A percentile compares a stretch with the other conserved stretches of the same genome.
Evolutionary conservation across 2,113 vertebrate genomes (phyloP).

Genomic region (Podarcis cretensis): DNA sequence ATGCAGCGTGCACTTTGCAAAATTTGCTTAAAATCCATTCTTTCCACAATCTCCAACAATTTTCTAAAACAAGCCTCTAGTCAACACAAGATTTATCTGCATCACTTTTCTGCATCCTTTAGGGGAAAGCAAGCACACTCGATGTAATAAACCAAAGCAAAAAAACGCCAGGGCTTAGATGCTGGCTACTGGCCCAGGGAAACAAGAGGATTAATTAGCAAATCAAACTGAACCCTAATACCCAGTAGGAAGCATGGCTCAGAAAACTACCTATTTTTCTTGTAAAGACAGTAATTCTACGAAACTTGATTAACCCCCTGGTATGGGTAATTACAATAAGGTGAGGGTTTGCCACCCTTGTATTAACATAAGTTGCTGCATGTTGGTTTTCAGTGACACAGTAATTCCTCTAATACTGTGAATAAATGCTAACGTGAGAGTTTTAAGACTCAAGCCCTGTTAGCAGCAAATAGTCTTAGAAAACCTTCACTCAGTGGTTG

Average conservation of each 20-base stretch:
- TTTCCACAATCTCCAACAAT: not conserved
- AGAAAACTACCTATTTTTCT: constrained; percentile 60
- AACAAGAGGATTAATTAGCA: constrained; percentile 65
- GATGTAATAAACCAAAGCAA: not conserved
- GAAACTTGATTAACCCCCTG: constrained; percentile 72
- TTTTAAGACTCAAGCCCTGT: constrained; percentile 53
- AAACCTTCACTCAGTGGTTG: constrained; percentile 52
- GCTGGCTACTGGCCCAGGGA: constrained; percentile 31
- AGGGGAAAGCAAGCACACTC: accelerated
- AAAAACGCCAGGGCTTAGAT: constrained; percentile 1
- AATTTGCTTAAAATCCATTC: not conserved
- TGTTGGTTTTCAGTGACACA: constrained; percentile 62
- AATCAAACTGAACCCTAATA: constrained; percentile 44
- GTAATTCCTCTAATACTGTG: constrained; percentile 49
- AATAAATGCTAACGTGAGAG: constrained; percentile 62
- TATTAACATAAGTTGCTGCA: constrained; percentile 58
- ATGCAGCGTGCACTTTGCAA: not conserved
- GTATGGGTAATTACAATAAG: constrained; percentile 64
- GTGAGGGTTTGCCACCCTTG: too few species aligned
- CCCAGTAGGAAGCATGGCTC: constrained; percentile 48
- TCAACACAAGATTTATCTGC: not conserved
- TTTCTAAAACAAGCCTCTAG: not conserved
- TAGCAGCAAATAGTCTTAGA: constrained; percentile 57
- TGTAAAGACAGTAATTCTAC: constrained; percentile 64
- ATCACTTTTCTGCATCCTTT: not conserved